Evolutionary conservation across 2,113 vertebrate species (phyloP).

Genomic region (Daubentonia madagascariensis): DNA sequence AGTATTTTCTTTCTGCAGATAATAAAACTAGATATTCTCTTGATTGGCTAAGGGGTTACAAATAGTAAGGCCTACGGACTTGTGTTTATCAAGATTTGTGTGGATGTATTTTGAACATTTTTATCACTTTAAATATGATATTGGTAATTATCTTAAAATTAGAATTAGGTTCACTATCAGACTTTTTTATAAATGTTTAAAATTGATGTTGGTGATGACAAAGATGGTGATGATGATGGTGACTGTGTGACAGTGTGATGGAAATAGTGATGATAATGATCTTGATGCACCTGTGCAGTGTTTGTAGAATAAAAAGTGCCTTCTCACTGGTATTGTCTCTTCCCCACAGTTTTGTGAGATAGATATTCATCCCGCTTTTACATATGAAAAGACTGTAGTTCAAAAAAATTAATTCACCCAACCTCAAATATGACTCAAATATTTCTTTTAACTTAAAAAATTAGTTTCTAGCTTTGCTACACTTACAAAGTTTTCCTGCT

Average conservation of each 20-base stretch:
- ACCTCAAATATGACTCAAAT: not conserved
- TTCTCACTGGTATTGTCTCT: not conserved
- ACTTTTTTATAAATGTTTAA: not conserved
- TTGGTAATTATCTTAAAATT: not conserved
- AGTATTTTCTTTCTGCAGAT: not conserved
- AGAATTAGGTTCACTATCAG: not conserved
- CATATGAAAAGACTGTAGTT: not conserved
- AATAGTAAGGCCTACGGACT: not conserved
- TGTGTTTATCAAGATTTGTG: not conserved
- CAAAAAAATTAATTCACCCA: not conserved
- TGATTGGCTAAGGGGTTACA: not conserved
- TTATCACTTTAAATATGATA: not conserved
- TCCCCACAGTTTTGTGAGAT: not conserved
- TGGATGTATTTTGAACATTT: not conserved
- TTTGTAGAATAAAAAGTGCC: not conserved
- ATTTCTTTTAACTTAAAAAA: not conserved
- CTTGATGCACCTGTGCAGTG: not conserved
- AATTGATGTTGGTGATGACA: not conserved
- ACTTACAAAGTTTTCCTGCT: not conserved
- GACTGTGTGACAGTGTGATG: not conserved
- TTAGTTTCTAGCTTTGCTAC: not conserved
- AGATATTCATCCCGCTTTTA: not conserved
- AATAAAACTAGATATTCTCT: not conserved
- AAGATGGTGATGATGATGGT: not conserved
- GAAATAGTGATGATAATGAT: not conserved